These are phyloP conservation scores for Germaria angustata DNA, from an alignment of 2,888 invertebrate genomes.

Conservation along the genomic window DNA sequence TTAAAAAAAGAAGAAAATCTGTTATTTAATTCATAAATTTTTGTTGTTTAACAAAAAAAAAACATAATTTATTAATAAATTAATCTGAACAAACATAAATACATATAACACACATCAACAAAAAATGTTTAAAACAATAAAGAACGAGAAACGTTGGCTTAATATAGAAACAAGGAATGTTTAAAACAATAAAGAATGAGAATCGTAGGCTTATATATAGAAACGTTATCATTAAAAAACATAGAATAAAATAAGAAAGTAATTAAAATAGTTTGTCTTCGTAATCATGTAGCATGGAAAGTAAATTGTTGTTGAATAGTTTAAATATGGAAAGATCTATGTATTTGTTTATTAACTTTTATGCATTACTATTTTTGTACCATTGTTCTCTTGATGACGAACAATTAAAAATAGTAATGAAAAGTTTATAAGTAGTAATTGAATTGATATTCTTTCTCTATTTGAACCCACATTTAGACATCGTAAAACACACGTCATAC, in stretches of 20 bases:
- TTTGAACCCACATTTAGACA: not conserved
- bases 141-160: constrained; percentile 21
- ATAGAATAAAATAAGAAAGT: not conserved
- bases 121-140: constrained; percentile 32
- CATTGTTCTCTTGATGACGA: not conserved
- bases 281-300: not conserved
- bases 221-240: not conserved
- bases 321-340: not conserved
- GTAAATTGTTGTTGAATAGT: constrained; percentile 11
- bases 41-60: constrained; percentile 26
- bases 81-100: not conserved
- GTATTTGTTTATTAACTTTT: not conserved
- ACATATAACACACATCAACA: constrained; percentile 34
- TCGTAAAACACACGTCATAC: not conserved
- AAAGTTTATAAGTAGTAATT: not conserved
- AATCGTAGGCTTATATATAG: constrained; percentile 23
- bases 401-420: not conserved
- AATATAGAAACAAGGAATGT: constrained; percentile 18
- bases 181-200: constrained; percentile 26
- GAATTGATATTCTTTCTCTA: not conserved
- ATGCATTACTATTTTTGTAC: not conserved
- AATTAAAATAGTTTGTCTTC: constrained; percentile 23
- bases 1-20: constrained; percentile 6
- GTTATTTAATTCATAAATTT: constrained; percentile 56
- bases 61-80: not conserved